A percentile compares a stretch with the other conserved stretches of the same genome.
Evolutionary conservation across 1,140 invertebrate genomes (phyloP).

Genomic region (Polypedilum pembai): DNA sequence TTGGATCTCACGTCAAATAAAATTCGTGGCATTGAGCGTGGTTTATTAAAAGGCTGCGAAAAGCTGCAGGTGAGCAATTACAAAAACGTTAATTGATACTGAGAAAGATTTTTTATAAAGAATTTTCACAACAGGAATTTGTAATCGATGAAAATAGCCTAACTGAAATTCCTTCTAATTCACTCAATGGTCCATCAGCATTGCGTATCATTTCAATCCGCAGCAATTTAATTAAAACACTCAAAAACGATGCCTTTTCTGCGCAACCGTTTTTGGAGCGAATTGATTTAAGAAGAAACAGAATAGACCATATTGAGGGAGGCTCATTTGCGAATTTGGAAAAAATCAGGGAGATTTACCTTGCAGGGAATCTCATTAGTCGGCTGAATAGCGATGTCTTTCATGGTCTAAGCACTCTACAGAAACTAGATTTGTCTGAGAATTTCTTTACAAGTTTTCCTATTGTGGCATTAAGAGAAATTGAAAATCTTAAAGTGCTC

Average conservation of each 20-base stretch:
- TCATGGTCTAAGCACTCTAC: conserved; percentile 61
- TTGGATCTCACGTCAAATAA: conserved; percentile 72
- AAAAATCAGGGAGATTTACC: conserved; percentile 58
- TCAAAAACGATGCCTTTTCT: conserved; percentile 52
- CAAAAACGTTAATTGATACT: neutral
- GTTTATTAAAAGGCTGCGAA: conserved; percentile 71
- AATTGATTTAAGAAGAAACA: conserved; percentile 70
- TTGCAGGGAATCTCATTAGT: conserved; percentile 65
- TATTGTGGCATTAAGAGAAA: conserved; percentile 59
- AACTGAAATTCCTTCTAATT: conserved; percentile 60
- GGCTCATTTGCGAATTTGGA: conserved; percentile 60
- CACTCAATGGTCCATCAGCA: conserved; percentile 66
- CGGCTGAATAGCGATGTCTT: conserved; percentile 73
- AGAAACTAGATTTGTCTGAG: conserved; percentile 71
- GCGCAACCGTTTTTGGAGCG: conserved; percentile 57
- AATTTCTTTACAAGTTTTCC: conserved; percentile 80
- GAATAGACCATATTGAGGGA: conserved; percentile 63
- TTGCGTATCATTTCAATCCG: conserved; percentile 63
- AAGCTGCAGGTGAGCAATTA: conserved; percentile 54
- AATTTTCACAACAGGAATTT: conserved; percentile 55
- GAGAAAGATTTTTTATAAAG: neutral
- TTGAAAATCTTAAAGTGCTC: conserved; percentile 59
- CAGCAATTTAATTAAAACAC: conserved; percentile 73
- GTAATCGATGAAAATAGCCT: conserved; percentile 73
- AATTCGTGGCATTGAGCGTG: conserved; percentile 73